Conservation (phyloP, 2,797 vertebrate genomes). For the Bovichtus variegatus region DNA sequence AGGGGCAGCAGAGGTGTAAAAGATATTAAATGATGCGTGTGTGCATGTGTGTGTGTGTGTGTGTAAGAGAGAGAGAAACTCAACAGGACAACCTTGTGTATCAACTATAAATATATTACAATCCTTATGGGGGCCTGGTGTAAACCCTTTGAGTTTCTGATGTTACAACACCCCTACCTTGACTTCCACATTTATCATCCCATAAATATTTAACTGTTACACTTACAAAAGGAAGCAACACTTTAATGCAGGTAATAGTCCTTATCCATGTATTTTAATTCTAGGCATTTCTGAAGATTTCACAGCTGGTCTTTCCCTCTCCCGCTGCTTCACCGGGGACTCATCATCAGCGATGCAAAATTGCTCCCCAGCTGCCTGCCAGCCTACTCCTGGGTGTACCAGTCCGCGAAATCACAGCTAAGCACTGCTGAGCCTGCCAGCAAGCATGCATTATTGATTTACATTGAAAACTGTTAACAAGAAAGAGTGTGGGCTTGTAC, state of each 20-base stretch:
- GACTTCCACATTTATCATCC: conserved; percentile 1
- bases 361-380: conserved; percentile 61
- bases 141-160: no score
- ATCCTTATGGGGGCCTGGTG: no score
- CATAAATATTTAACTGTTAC: conserved; percentile 6
- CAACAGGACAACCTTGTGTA: no score
- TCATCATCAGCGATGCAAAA: conserved; percentile 58
- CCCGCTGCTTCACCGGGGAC: conserved; percentile 35
- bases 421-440: conserved; percentile 65
- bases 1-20: conserved; percentile 8
- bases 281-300: conserved; percentile 10
- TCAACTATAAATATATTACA: no score
- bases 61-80: neutral
- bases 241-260: conserved; percentile 8
- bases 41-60: neutral
- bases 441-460: conserved; percentile 75
- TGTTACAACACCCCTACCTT: neutral
- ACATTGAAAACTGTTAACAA: conserved; percentile 65
- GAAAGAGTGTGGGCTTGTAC: conserved; percentile 24
- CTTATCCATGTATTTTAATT: conserved; percentile 14
- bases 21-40: conserved; percentile 25
- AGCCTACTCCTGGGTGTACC: conserved; percentile 56
- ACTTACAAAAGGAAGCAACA: no score
- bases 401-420: conserved; percentile 61
- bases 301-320: conserved; percentile 36